These are phyloP conservation scores for Agrenia bidenticulata DNA, from an alignment of 2,888 invertebrate species.

Conservation along the genomic window DNA sequence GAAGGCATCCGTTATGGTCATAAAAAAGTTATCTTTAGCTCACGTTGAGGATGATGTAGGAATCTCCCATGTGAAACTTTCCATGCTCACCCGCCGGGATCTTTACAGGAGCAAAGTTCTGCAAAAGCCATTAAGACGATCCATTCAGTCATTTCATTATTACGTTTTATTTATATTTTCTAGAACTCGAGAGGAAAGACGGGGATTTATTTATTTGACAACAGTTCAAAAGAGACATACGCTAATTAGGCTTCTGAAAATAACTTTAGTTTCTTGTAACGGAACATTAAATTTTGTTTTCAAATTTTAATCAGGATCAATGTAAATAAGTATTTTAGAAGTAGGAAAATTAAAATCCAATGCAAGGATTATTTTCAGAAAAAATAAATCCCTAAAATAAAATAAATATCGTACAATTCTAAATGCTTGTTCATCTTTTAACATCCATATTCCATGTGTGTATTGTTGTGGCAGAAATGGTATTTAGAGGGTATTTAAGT, in stretches of 20 bases:
- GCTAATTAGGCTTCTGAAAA: slow-evolving; percentile 1
- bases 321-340: too few relatives aligned
- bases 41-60: slow-evolving; percentile 79
- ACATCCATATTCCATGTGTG: too few relatives aligned
- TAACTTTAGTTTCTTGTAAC: not conserved
- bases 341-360: too few relatives aligned
- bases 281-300: too few relatives aligned
- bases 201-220: not conserved
- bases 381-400: too few relatives aligned
- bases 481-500: too few relatives aligned
- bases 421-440: too few relatives aligned
- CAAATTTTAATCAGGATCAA: too few relatives aligned
- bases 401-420: too few relatives aligned
- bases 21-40: slow-evolving; percentile 54
- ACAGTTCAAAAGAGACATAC: not conserved
- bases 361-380: too few relatives aligned
- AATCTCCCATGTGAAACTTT: slow-evolving; percentile 82
- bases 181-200: not conserved
- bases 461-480: too few relatives aligned
- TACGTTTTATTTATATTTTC: slow-evolving; percentile 1
- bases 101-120: slow-evolving; percentile 77
- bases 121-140: slow-evolving; percentile 44
- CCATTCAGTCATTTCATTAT: slow-evolving; percentile 1
- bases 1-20: slow-evolving; percentile 7
- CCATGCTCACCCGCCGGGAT: slow-evolving; percentile 73